Percentiles rank a stretch among this genome's conserved stretches.
Evolutionary conservation across 2,113 vertebrate genomes (phyloP).

Genomic region (Pseudopodoces humilis): DNA sequence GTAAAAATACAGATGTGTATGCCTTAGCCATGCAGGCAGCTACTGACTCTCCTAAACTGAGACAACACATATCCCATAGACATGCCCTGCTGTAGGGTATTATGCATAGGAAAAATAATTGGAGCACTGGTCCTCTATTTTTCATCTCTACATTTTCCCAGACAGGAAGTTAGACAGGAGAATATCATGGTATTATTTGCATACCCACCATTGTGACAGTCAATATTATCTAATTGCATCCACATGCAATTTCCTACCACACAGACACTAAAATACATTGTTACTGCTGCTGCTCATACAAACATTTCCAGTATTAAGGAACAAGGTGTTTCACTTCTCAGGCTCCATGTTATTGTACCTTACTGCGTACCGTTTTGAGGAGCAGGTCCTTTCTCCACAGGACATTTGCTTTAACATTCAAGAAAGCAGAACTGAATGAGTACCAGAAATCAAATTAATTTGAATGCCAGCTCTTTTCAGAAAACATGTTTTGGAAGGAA

Average conservation of each 20-base stretch:
- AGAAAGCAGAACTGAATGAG: accelerated
- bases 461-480: not conserved
- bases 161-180: not conserved
- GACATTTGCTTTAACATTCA: not conserved
- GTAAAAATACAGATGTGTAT: not conserved
- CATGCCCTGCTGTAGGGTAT: not conserved
- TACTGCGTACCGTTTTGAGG: not conserved
- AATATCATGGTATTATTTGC: not conserved
- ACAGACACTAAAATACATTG: not conserved
- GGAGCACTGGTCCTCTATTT: not conserved
- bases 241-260: not conserved
- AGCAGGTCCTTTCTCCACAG: not conserved
- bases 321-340: not conserved
- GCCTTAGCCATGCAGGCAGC: not conserved
- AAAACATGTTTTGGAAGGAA: not conserved
- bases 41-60: not conserved
- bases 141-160: not conserved
- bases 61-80: not conserved
- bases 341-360: not conserved
- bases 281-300: not conserved
- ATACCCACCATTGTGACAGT: not conserved
- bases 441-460: not conserved
- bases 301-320: constrained; percentile 34
- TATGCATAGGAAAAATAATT: constrained; percentile 6
- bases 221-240: not conserved